Conservation (phyloP, 2,797 vertebrate genomes). For the Odontamblyopus rebecca region DNA sequence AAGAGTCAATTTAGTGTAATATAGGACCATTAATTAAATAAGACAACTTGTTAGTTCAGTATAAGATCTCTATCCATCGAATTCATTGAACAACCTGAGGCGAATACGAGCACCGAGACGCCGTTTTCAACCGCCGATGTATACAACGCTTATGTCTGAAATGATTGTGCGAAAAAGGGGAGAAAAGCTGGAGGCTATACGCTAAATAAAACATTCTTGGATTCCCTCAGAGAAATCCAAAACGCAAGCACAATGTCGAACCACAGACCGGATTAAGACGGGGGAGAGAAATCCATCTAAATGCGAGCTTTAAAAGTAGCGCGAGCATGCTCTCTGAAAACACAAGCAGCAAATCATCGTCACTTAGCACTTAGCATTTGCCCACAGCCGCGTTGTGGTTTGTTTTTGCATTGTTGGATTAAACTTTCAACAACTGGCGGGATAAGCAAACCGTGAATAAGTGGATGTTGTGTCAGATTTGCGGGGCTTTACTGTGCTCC, state of each 20-base stretch:
- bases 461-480: not conserved
- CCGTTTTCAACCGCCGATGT: constrained; percentile 51
- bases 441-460: not conserved
- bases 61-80: constrained; percentile 34
- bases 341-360: not conserved
- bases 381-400: not conserved
- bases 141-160: constrained; percentile 42
- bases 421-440: not conserved
- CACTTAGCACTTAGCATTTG: not conserved
- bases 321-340: not conserved
- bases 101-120: constrained; percentile 44
- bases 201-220: constrained; percentile 51
- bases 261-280: constrained; percentile 40
- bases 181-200: constrained; percentile 36
- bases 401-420: not conserved
- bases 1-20: too few species aligned
- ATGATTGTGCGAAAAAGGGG: constrained; percentile 44
- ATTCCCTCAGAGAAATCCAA: constrained; percentile 42
- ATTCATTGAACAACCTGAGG: constrained; percentile 48
- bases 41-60: not conserved
- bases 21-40: too few species aligned
- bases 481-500: not conserved
- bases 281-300: constrained; percentile 54
- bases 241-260: constrained; percentile 33
- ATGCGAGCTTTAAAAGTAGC: constrained; percentile 31